Evolutionary conservation across 2,113 vertebrate genomes (phyloP).

Genomic region (Trichechus manatus): DNA sequence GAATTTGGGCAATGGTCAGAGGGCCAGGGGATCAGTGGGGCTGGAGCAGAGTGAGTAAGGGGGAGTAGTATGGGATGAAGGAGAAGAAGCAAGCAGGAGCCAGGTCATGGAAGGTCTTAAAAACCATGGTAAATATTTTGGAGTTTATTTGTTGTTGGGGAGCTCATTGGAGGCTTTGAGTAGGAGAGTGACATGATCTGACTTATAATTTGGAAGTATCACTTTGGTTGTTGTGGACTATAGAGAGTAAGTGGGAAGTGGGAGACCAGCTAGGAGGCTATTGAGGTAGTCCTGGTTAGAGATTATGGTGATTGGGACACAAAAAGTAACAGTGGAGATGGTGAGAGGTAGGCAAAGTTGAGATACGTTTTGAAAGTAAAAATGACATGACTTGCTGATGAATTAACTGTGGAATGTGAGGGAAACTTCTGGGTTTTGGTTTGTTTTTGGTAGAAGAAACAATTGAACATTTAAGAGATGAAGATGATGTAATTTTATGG

Average conservation of each 20-base stretch:
- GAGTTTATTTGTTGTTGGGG: not conserved
- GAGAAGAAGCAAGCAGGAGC: not conserved
- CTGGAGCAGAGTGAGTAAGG: not conserved
- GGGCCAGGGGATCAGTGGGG: too few relatives aligned
- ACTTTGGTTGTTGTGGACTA: not conserved
- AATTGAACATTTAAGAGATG: not conserved
- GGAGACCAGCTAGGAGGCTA: not conserved
- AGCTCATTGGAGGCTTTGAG: not conserved
- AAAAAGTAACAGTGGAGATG: not conserved
- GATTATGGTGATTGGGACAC: not conserved
- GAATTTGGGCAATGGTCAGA: not conserved
- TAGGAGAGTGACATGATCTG: not conserved
- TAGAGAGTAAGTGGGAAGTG: not conserved
- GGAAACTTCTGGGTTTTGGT: not conserved
- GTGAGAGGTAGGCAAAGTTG: not conserved
- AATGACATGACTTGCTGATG: not conserved
- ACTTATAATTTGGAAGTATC: not conserved
- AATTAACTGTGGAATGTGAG: not conserved
- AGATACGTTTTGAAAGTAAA: not conserved
- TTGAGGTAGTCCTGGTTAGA: fast-evolving
- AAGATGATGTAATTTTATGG: not conserved
- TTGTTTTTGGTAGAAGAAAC: not conserved
- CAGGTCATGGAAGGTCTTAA: not conserved
- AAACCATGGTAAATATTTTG: not conserved
- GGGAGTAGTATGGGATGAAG: not conserved